Evolutionary conservation across 1,140 invertebrate species (phyloP).

Genomic region (Asobara japonica): DNA sequence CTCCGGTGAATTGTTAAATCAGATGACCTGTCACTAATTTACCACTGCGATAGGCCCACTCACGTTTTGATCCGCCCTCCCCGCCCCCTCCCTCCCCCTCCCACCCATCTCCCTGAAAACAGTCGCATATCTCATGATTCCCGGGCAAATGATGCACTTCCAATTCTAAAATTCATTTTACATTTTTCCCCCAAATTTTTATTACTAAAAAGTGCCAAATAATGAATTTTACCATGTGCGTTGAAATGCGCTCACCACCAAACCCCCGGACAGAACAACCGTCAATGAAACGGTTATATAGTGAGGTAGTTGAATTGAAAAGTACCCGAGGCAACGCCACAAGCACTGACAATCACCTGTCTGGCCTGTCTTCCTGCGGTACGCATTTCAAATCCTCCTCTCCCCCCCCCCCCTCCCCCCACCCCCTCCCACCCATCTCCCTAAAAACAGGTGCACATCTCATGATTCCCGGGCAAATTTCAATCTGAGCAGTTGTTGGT

Average conservation of each 20-base stretch:
- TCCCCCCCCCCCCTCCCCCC: conserved; percentile 20
- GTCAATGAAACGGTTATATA: not conserved
- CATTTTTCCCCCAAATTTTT: no score
- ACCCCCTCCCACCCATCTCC: not conserved
- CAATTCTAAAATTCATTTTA: no score
- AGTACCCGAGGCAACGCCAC: conserved; percentile 51
- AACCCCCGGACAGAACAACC: not conserved
- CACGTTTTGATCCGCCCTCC: conserved; percentile 40
- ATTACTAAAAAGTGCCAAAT: not conserved
- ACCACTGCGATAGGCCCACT: conserved; percentile 18
- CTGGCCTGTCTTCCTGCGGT: conserved; percentile 49
- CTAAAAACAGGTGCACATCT: conserved; percentile 19
- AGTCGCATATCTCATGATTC: conserved; percentile 7
- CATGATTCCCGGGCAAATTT: not conserved
- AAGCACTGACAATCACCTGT: conserved; percentile 64
- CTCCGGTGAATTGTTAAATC: conserved; percentile 51
- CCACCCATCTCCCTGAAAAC: not conserved
- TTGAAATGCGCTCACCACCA: not conserved
- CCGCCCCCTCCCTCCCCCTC: not conserved
- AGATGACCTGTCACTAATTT: conserved; percentile 50
- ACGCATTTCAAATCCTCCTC: conserved; percentile 41
- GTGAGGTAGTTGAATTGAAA: conserved; percentile 17
- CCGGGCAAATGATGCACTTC: not conserved
- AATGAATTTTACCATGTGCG: conserved; percentile 2
- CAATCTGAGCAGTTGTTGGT: conserved; percentile 51